A percentile compares a stretch with the other conserved stretches of the same genome.
Evolutionary conservation across 2,113 vertebrate genomes (phyloP).

Genomic region (Condylura cristata): DNA sequence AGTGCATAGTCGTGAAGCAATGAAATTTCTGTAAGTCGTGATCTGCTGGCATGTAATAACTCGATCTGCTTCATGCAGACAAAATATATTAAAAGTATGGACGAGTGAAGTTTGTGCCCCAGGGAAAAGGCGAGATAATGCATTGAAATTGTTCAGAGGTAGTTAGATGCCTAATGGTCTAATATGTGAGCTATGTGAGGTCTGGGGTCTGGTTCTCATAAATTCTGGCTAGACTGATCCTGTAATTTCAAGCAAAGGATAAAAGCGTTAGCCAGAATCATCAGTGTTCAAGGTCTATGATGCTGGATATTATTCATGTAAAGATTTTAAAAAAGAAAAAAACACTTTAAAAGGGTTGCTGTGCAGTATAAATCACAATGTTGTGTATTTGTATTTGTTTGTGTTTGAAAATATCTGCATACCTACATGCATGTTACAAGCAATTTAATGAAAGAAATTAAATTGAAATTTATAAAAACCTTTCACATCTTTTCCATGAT

Average conservation of each 20-base stretch:
- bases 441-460: constrained; percentile 67
- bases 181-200: constrained; percentile 92
- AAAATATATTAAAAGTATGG: constrained; percentile 94
- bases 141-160: constrained; percentile 92
- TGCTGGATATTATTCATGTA: constrained; percentile 87
- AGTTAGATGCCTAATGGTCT: constrained; percentile 94
- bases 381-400: constrained; percentile 25
- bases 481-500: constrained; percentile 51
- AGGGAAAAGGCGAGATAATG: constrained; percentile 92
- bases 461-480: constrained; percentile 65
- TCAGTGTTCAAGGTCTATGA: constrained; percentile 89
- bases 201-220: constrained; percentile 92
- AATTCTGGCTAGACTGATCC: constrained; percentile 93
- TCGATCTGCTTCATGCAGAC: constrained; percentile 90
- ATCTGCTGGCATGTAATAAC: constrained; percentile 90
- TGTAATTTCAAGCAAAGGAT: constrained; percentile 92
- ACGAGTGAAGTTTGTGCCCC: constrained; percentile 91
- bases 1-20: constrained; percentile 82
- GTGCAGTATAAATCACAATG: constrained; percentile 71
- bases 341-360: constrained; percentile 80
- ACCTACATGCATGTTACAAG: neutral
- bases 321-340: constrained; percentile 83
- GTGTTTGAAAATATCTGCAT: constrained; percentile 27
- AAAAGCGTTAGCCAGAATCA: constrained; percentile 89
- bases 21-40: constrained; percentile 89